Conservation (phyloP, 2,113 vertebrate species). For the Calypte anna region DNA sequence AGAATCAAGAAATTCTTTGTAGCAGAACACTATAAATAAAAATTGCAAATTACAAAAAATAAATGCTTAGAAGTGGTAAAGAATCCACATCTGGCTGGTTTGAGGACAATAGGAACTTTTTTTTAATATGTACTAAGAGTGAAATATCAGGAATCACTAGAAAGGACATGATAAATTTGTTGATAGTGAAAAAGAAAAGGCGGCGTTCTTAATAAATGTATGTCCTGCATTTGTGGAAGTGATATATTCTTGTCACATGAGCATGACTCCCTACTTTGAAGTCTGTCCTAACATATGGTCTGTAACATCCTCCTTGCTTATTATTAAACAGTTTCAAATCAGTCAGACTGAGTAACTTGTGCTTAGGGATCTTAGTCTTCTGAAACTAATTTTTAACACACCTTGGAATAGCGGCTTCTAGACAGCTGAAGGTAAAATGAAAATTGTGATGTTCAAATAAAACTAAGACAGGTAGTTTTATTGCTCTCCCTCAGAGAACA, state of each 20-base stretch:
- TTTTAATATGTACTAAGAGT: neutral
- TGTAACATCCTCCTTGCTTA: conserved; percentile 32
- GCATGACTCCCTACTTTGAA: conserved; percentile 46
- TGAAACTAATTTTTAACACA: conserved; percentile 41
- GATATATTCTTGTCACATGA: conserved; percentile 46
- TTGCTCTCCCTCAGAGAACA: neutral
- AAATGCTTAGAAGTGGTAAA: neutral
- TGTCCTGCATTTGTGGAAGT: conserved; percentile 34
- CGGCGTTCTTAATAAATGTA: neutral
- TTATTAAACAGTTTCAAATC: conserved; percentile 2
- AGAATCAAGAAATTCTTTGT: neutral
- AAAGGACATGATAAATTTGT: conserved; percentile 14
- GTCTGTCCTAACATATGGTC: conserved; percentile 46
- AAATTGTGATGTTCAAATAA: neutral
- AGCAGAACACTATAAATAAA: neutral
- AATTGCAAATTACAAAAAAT: neutral
- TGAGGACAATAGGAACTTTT: neutral
- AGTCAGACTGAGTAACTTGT: neutral
- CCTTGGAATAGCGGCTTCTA: neutral
- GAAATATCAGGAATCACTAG: neutral
- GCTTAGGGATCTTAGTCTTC: neutral
- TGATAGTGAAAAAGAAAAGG: conserved; percentile 35
- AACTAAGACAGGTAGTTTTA: neutral
- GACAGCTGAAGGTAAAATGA: neutral
- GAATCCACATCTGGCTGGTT: neutral